Evolutionary conservation across 2,888 invertebrate genomes (phyloP).

Genomic region (Cataglyphis rosenhaueri): DNA sequence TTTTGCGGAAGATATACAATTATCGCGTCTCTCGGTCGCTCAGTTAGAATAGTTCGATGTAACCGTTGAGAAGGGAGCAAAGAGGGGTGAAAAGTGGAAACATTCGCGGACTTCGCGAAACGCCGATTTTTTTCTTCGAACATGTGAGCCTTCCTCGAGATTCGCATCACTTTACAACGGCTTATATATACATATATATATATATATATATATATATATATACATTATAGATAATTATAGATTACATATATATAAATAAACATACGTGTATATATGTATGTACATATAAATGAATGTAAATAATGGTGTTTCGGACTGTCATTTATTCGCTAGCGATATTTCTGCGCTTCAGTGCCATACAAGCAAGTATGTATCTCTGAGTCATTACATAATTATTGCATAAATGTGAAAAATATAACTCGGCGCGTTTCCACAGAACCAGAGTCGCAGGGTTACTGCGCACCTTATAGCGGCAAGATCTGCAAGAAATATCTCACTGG

Average conservation of each 20-base stretch:
- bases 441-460: constrained; percentile 90
- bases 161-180: constrained; percentile 31
- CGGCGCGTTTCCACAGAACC: constrained; percentile 58
- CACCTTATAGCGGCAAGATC: constrained; percentile 94
- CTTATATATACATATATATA: constrained; percentile 14
- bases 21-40: neutral
- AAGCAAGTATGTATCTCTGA: constrained; percentile 68
- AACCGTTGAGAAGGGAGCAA: neutral
- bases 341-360: constrained; percentile 65
- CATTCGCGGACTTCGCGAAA: neutral
- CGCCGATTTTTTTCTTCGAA: constrained; percentile 51
- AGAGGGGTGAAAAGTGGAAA: neutral
- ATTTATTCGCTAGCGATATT: constrained; percentile 67
- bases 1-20: neutral
- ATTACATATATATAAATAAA: constrained; percentile 4
- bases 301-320: constrained; percentile 73
- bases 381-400: neutral
- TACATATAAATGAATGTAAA: constrained; percentile 62
- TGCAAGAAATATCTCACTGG: constrained; percentile 90
- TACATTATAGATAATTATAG: constrained; percentile 12
- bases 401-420: neutral
- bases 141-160: constrained; percentile 65
- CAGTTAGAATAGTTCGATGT: constrained; percentile 12
- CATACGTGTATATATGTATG: constrained; percentile 27
- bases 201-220: constrained; percentile 26